phyloP scores from a whole-genome alignment of 2,888 invertebrate genomes.

The Ceratothoa steindachneri region DNA sequence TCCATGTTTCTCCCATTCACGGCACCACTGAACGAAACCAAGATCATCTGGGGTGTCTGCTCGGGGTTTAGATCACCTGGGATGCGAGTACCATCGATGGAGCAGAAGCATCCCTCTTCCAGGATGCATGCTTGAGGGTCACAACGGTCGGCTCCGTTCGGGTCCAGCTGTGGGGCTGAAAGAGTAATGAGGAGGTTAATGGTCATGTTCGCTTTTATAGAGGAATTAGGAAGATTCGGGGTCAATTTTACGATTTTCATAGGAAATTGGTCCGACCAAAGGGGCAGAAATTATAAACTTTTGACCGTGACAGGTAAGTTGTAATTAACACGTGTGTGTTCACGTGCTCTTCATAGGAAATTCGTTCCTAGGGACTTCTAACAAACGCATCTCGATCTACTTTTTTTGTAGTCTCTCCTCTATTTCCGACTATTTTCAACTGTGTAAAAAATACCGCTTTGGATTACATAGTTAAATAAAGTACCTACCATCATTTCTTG shows the following conservation, averaged over 20 bases:
- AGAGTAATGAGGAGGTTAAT: not conserved
- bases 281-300: too few species aligned
- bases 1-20: slow-evolving; percentile 86
- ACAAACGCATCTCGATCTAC: too few species aligned
- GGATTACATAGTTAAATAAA: too few species aligned
- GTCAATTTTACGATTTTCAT: too few species aligned
- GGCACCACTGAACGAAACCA: slow-evolving; percentile 88
- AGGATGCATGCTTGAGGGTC: slow-evolving; percentile 51
- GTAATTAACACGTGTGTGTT: too few species aligned
- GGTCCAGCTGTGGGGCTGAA: slow-evolving; percentile 51
- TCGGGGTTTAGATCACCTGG: slow-evolving; percentile 74
- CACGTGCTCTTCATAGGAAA: too few species aligned
- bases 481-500: too few species aligned
- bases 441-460: too few species aligned
- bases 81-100: slow-evolving; percentile 81
- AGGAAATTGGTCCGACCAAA: too few species aligned
- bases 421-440: too few species aligned
- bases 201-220: not conserved
- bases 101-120: slow-evolving; percentile 75
- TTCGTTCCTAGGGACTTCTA: too few species aligned
- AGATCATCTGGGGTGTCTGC: slow-evolving; percentile 87
- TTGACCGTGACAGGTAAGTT: not conserved
- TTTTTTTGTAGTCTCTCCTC: too few species aligned
- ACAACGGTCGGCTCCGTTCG: slow-evolving; percentile 51
- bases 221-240: not conserved